Percentiles rank a stretch among this genome's conserved stretches.
Evolutionary conservation across 2,888 invertebrate genomes (phyloP).

Genomic region (Lumbricus terrestris): DNA sequence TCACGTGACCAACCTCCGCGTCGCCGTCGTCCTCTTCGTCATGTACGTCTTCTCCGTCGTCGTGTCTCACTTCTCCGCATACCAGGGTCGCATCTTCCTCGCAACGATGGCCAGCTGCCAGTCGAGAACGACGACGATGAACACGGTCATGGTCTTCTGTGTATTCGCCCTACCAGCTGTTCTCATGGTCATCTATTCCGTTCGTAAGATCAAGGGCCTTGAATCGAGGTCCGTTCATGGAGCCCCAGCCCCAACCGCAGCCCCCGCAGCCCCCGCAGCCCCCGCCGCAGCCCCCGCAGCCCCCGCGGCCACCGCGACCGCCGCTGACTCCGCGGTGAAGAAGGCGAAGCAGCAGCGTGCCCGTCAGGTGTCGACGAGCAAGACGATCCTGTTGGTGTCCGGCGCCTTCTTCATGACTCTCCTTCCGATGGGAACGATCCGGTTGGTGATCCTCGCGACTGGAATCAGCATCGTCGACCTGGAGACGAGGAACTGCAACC

Average conservation of each 20-base stretch:
- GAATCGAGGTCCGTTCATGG: neutral
- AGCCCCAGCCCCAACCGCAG: neutral
- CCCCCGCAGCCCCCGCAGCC: neutral
- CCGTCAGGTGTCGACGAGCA: neutral
- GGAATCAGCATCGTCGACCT: constrained; percentile 50
- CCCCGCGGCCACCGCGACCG: neutral
- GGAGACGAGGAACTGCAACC: constrained; percentile 5
- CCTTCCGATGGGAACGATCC: neutral
- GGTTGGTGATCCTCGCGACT: constrained; percentile 42
- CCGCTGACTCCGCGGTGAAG: neutral
- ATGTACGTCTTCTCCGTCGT: neutral
- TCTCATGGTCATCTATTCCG: neutral
- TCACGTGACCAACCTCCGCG: neutral
- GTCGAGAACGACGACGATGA: neutral
- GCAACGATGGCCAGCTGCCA: constrained; percentile 7
- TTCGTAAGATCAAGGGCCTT: neutral
- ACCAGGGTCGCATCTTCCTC: constrained; percentile 11
- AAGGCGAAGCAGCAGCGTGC: neutral
- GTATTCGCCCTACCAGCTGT: neutral
- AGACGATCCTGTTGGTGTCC: neutral
- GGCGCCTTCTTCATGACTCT: constrained; percentile 16
- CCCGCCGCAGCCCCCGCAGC: neutral
- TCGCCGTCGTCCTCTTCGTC: neutral
- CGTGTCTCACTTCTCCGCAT: constrained; percentile 14
- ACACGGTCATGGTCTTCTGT: constrained; percentile 8